Conservation (phyloP, 2,113 vertebrate genomes). For the Lichenostomus cassidix region DNA sequence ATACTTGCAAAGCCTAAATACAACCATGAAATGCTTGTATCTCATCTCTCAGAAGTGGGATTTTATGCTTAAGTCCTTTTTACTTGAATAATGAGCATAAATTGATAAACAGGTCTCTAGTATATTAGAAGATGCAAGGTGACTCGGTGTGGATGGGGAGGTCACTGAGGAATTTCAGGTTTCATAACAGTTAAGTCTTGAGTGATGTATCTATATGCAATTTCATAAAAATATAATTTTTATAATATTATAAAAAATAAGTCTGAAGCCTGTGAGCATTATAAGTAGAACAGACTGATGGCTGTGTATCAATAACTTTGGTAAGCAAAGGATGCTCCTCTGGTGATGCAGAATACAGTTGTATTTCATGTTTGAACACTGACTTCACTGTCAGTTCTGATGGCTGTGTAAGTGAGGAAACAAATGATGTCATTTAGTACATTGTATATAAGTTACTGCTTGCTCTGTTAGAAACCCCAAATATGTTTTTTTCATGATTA, state of each 20-base stretch:
- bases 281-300: background rate
- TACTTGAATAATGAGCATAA: background rate
- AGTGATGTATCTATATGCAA: background rate
- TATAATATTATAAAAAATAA: background rate
- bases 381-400: background rate
- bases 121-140: background rate
- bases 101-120: background rate
- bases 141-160: background rate
- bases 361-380: background rate
- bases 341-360: background rate
- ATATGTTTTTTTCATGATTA: background rate
- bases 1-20: background rate
- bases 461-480: background rate
- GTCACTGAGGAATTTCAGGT: background rate
- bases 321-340: background rate
- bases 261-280: background rate
- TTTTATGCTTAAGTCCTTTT: background rate
- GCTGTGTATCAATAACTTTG: rapidly evolving
- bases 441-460: background rate
- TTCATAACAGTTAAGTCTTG: background rate
- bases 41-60: background rate
- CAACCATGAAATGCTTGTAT: background rate
- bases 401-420: too few relatives aligned
- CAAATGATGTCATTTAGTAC: background rate
- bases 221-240: too few relatives aligned